phyloP scores from a whole-genome alignment of 2,113 vertebrate genomes.

The Gallinago jamesoni region DNA sequence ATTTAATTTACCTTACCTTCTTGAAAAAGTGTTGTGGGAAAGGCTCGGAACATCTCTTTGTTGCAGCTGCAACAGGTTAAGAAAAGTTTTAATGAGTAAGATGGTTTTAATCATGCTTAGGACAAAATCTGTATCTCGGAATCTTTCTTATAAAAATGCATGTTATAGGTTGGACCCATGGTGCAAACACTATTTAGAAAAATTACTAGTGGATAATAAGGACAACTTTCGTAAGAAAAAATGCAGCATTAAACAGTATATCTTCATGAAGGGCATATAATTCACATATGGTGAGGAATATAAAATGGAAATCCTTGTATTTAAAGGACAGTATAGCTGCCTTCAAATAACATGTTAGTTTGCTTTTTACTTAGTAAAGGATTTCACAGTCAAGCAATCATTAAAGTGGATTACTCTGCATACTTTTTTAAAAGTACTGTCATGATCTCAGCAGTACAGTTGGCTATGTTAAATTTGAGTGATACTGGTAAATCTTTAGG shows the following conservation, averaged over 20 bases:
- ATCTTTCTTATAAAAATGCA: neutral
- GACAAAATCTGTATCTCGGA: neutral
- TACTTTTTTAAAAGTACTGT: neutral
- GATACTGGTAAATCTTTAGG: neutral
- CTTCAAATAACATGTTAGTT: neutral
- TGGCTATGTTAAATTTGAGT: neutral
- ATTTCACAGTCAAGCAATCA: neutral
- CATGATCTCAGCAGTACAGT: neutral
- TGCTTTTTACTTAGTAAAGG: neutral
- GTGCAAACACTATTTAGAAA: neutral
- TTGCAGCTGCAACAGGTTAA: neutral
- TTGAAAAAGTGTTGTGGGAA: neutral
- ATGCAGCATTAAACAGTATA: neutral
- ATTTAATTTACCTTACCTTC: slow-evolving; percentile 52
- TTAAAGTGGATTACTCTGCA: neutral
- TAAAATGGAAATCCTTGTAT: neutral
- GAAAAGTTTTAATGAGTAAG: neutral
- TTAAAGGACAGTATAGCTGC: neutral
- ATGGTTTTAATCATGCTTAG: neutral
- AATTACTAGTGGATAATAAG: neutral
- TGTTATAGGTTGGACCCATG: neutral
- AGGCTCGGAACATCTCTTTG: neutral
- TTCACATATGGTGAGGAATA: neutral
- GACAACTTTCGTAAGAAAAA: neutral
- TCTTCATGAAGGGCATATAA: neutral